Conservation (phyloP, 1,140 invertebrate genomes). For the Theocolax elegans region DNA sequence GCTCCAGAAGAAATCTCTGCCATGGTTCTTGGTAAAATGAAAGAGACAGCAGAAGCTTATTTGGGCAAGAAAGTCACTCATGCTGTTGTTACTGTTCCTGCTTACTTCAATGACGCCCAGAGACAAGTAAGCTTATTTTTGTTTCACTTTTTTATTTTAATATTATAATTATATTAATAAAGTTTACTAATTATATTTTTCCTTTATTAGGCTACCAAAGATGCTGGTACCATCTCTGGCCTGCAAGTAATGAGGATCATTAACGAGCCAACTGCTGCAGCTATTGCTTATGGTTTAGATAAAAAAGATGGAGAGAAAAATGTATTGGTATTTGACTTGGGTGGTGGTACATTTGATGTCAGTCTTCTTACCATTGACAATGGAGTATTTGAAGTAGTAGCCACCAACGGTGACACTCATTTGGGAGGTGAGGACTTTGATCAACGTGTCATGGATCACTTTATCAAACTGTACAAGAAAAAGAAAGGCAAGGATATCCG, state of each 20-base stretch:
- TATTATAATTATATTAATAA: neutral
- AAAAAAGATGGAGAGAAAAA: conserved; percentile 99
- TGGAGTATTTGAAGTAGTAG: conserved; percentile 91
- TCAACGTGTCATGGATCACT: conserved; percentile 98
- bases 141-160: neutral
- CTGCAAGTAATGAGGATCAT: conserved; percentile 99
- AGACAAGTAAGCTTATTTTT: conserved; percentile 69
- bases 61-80: conserved; percentile 97
- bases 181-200: too few species aligned
- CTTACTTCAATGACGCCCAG: conserved; percentile 99
- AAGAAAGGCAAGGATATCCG: conserved; percentile 98
- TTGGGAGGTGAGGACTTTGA: conserved; percentile 99
- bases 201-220: conserved; percentile 85
- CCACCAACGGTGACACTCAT: conserved; percentile 99
- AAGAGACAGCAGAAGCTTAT: conserved; percentile 97
- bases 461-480: conserved; percentile 99
- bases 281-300: conserved; percentile 99
- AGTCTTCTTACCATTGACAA: conserved; percentile 99
- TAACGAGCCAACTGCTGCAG: conserved; percentile 99
- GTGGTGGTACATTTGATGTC: conserved; percentile 99
- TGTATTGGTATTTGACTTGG: conserved; percentile 98
- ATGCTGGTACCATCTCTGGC: conserved; percentile 90
- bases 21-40: conserved; percentile 98
- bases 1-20: conserved; percentile 98
- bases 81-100: conserved; percentile 98